Percentiles rank a stretch among this genome's conserved stretches.
Evolutionary conservation across 2,888 invertebrate species (phyloP).

Genomic region (Cactoblastis cactorum): DNA sequence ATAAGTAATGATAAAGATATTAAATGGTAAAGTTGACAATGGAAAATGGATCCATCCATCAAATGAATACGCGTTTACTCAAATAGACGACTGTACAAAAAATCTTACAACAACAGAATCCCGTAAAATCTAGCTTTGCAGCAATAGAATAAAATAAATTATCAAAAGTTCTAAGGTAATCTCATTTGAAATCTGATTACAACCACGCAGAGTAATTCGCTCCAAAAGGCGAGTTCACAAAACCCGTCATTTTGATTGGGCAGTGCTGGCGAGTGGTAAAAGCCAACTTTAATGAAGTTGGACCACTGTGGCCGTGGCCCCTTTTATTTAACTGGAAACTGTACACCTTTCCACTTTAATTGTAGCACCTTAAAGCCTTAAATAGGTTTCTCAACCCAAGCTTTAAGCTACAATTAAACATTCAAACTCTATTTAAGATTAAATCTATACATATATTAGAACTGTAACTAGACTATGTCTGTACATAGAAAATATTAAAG

Average conservation of each 20-base stretch:
- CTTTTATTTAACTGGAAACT: conserved; percentile 4
- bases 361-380: not conserved
- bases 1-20: no score
- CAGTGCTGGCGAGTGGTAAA: conserved; percentile 2
- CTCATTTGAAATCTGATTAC: not conserved
- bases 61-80: no score
- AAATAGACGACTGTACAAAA: no score
- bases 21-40: no score
- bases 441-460: not conserved
- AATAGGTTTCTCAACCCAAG: not conserved
- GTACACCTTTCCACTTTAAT: conserved; percentile 5
- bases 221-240: not conserved
- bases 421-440: not conserved
- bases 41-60: no score
- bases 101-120: no score
- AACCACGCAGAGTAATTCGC: not conserved
- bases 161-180: not conserved
- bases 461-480: no score
- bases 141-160: not conserved
- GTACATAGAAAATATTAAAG: no score
- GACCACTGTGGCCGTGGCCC: not conserved
- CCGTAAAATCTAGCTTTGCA: not conserved
- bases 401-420: not conserved
- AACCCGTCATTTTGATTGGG: conserved; percentile 10
- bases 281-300: conserved; percentile 13